These are phyloP conservation scores for Narcine bancroftii DNA, from an alignment of 2,113 vertebrate species.

Conservation along the genomic window DNA sequence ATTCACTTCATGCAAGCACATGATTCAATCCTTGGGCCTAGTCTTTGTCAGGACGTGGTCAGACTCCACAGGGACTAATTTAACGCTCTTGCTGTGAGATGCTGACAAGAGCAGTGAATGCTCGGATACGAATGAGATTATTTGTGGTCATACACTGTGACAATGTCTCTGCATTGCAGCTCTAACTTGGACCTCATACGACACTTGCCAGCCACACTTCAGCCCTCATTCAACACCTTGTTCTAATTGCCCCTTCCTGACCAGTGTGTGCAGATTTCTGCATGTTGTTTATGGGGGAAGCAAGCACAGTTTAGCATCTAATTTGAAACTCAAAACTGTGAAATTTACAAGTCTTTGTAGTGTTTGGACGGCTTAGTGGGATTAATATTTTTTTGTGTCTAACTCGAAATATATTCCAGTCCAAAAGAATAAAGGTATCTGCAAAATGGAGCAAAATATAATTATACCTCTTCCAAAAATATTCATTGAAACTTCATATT, in stretches of 20 bases:
- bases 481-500: too few relatives aligned
- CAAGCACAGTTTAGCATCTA: background rate
- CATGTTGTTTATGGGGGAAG: background rate
- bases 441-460: background rate
- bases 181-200: background rate
- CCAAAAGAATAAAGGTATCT: background rate
- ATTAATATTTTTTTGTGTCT: background rate
- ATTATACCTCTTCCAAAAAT: too few relatives aligned
- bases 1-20: background rate
- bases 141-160: background rate
- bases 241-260: background rate
- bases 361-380: background rate
- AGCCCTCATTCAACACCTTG: background rate
- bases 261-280: background rate
- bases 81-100: conserved; percentile 7
- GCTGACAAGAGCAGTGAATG: conserved; percentile 5
- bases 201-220: background rate
- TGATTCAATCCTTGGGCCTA: background rate
- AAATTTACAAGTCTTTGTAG: background rate
- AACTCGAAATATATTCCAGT: background rate
- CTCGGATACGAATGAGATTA: conserved; percentile 10
- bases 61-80: conserved; percentile 25
- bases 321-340: background rate
- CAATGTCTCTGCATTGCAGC: background rate
- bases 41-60: background rate